phyloP scores from a whole-genome alignment of 2,888 invertebrate species.

The Aspidiotus destructor region DNA sequence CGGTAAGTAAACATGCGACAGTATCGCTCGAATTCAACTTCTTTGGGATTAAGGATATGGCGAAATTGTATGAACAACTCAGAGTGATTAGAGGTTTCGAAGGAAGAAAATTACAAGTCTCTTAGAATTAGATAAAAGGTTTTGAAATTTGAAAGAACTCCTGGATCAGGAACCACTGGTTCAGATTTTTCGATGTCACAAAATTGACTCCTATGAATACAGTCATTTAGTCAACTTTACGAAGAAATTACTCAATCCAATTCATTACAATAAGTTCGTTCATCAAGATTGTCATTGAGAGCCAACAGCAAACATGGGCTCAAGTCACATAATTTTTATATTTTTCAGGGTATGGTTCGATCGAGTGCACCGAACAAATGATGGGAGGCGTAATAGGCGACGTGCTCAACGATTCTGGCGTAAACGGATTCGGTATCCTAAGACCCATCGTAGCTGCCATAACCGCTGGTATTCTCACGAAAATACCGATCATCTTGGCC shows the following conservation, averaged over 20 bases:
- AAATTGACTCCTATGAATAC: no score
- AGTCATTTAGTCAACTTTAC: no score
- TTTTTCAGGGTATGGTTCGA: constrained; percentile 1
- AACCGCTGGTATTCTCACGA: constrained; percentile 33
- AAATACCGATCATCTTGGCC: constrained; percentile 35
- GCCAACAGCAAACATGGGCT: neutral
- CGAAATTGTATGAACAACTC: neutral
- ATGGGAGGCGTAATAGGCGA: constrained; percentile 29
- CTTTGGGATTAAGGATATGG: neutral
- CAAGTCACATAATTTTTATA: neutral
- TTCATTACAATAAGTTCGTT: no score
- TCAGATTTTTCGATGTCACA: no score
- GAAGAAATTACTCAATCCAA: no score
- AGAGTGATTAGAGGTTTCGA: neutral
- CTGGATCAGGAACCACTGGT: no score
- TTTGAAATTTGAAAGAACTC: no score
- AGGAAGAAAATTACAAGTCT: neutral
- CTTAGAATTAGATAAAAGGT: neutral
- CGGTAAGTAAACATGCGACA: neutral
- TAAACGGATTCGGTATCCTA: constrained; percentile 32
- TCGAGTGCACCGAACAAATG: constrained; percentile 21
- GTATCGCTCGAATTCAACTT: no score
- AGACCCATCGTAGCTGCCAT: constrained; percentile 34
- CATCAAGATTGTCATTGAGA: neutral
- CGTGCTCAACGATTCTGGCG: constrained; percentile 27